These are phyloP conservation scores for Drosophila affinis DNA, from an alignment of 2,888 invertebrate species.

Conservation along the genomic window DNA sequence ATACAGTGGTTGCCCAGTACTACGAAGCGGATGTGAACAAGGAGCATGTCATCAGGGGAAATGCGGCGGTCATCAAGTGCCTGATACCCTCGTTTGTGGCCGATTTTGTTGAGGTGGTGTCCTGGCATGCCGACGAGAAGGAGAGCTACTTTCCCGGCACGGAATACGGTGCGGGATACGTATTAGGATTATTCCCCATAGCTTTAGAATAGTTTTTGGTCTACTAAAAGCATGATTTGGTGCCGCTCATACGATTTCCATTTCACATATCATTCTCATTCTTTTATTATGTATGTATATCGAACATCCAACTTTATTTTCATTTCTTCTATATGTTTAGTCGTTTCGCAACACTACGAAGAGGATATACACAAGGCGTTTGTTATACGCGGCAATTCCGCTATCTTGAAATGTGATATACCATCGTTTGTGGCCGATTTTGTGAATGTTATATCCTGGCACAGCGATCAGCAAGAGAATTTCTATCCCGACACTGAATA, in stretches of 20 bases:
- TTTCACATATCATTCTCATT: constrained; percentile 32
- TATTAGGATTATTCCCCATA: not conserved
- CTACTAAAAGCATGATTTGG: constrained; percentile 69
- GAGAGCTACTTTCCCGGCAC: constrained; percentile 83
- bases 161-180: constrained; percentile 82
- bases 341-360: constrained; percentile 95
- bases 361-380: constrained; percentile 96
- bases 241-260: constrained; percentile 18
- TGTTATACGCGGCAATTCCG: constrained; percentile 94
- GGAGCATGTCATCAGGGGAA: constrained; percentile 94
- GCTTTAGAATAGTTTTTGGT: constrained; percentile 18
- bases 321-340: constrained; percentile 84
- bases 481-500: constrained; percentile 84
- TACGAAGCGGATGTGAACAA: constrained; percentile 96
- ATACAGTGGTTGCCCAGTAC: constrained; percentile 92
- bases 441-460: constrained; percentile 94
- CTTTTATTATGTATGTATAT: constrained; percentile 38
- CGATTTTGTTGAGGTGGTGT: constrained; percentile 94
- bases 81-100: constrained; percentile 96
- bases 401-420: constrained; percentile 94
- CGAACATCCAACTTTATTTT: constrained; percentile 9
- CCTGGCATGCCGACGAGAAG: constrained; percentile 91
- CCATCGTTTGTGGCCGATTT: constrained; percentile 97
- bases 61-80: constrained; percentile 94
- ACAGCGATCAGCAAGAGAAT: constrained; percentile 87